Evolutionary conservation across 2,113 vertebrate genomes (phyloP), one percentile per base, ranked within the genome.

Genomic region (Microtus oregoni): DNA sequence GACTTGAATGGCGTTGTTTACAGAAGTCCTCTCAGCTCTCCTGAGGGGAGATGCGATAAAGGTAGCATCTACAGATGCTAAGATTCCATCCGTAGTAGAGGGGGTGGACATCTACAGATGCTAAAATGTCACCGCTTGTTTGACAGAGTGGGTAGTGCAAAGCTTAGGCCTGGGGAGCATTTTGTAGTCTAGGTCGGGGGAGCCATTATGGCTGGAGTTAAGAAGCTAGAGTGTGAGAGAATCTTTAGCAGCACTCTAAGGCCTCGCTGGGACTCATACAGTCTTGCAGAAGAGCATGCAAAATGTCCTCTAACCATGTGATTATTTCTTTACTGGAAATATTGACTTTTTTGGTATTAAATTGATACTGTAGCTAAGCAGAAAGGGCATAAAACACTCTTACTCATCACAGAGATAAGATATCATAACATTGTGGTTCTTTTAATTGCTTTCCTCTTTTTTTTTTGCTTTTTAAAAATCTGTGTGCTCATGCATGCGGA

Each of bases 361-460:
- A 12, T 52, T 47, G 35, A 35, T 52, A 55, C 11, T 58, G 32
- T 12, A 38, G 6, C 2, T 63, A 72, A 91, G 35, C 73, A 52
- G 65, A n/a, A 92, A 83, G 83, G 76, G 89, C 63, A 86, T 35
- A 76, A 86, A 35, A 13, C 7, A 30, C 22, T 26, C 7, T 81
- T 75, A 63, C 89, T 91, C 44, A 72, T 17, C 1, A 28, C 3
- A 12, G 7, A 44, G 26, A 7, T 32, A 26, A 89, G 47, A 67
- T 81, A 61, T 61, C 26, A 8, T 38, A 44, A 61, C 47, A 35
- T 47, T 24, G 58, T 86, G 13, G 3, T 44, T 3, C 24, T 91
- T 86, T 77, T 72, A 70, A 89, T 89, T 91, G 15, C 9, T 61
- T 86, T 95, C 12, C 52, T 86, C 38, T 77, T 83, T 88, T 38